phyloP scores from a whole-genome alignment of 2,797 vertebrate genomes.

The Sebastes vulpes region DNA sequence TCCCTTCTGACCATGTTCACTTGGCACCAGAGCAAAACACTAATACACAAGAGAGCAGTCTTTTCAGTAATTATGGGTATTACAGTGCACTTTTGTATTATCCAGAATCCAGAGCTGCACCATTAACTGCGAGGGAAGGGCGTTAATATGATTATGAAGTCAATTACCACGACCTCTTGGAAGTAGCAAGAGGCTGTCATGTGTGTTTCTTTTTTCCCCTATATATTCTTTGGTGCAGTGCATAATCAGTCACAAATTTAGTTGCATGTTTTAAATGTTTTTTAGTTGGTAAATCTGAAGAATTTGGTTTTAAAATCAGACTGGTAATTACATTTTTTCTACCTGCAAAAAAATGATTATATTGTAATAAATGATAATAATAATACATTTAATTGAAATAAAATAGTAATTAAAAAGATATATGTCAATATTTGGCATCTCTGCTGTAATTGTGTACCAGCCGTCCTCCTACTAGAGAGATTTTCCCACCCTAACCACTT shows the following conservation, averaged over 20 bases:
- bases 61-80: not conserved
- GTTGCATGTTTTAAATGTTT: not conserved
- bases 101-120: constrained; percentile 6
- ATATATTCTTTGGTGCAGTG: not conserved
- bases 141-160: constrained; percentile 7
- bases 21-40: not conserved
- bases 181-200: not conserved
- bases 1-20: not conserved
- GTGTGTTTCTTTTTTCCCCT: not conserved
- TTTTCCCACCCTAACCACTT: not conserved
- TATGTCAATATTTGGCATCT: not conserved
- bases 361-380: not conserved
- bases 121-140: not conserved
- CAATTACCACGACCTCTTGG: not conserved
- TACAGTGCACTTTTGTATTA: not conserved
- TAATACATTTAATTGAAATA: too few species aligned
- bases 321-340: not conserved
- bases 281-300: not conserved
- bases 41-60: not conserved
- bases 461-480: not conserved
- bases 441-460: not conserved
- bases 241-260: not conserved
- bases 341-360: not conserved
- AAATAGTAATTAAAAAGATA: not conserved
- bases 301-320: not conserved